Evolutionary conservation across 2,888 invertebrate species (phyloP), one percentile per base, ranked within the genome.

Genomic region (Corythucha ciliata): DNA sequence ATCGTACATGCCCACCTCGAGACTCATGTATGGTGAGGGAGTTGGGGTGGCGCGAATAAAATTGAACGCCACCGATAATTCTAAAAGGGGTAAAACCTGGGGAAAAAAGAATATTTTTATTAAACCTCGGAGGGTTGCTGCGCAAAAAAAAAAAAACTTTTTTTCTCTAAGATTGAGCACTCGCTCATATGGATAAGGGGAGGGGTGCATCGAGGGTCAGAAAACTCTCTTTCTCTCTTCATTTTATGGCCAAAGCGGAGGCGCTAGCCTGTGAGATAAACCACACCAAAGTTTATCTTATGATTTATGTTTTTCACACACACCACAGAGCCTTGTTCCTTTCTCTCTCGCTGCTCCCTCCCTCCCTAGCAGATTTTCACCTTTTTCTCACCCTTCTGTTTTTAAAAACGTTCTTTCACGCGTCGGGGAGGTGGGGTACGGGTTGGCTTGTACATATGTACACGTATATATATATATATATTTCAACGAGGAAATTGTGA

Each of bases 1-100:
- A 77, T 89, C 89, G 79, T 89, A 89, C 89, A 89, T 89, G 56
- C 60, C 62, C 49, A 60, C 55, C 58, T 53, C 56, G 56, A 59
- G 55, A 32, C 51, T 51, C 51, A 51, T 51, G 14, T 44, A 33
- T 33, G 14, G 14, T n/a, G n/a, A n/a, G n/a, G n/a, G n/a, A n/a
- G n/a, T n/a, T n/a, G n/a, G n/a, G n/a, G n/a, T n/a, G n/a, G n/a
- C n/a, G n/a, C n/a, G n/a, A n/a, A n/a, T n/a, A n/a, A n/a, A n/a
- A n/a, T n/a, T n/a, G n/a, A n/a, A n/a, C n/a, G n/a, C n/a, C n/a
- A n/a, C n/a, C n/a, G n/a, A n/a, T n/a, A n/a, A n/a, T n/a, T n/a
- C n/a, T n/a, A n/a, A n/a, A n/a, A n/a, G n/a, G n/a, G n/a, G n/a
- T n/a, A n/a, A n/a, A n/a, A n/a, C n/a, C n/a, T n/a, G n/a, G n/a